phyloP scores from a whole-genome alignment of 2,888 invertebrate species.

The Machimus atricapillus region DNA sequence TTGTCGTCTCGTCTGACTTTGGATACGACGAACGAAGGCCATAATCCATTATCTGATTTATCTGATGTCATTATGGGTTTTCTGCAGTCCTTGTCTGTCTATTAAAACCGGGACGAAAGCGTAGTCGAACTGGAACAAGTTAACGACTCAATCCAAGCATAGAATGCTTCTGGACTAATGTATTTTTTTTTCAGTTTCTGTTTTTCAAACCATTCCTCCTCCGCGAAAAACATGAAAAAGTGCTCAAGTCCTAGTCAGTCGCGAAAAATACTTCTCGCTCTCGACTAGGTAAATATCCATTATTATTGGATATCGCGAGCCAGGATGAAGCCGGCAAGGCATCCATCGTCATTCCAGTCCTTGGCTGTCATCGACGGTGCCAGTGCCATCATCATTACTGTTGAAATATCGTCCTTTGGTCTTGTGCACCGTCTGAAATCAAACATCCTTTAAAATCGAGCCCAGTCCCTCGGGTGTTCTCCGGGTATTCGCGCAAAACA shows the following conservation, averaged over 20 bases:
- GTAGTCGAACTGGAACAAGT: slow-evolving; percentile 10
- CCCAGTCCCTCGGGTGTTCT: neutral
- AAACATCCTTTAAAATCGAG: slow-evolving; percentile 29
- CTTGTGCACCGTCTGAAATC: slow-evolving; percentile 36
- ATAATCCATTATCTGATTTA: slow-evolving; percentile 44
- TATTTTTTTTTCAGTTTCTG: neutral
- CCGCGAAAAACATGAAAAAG: slow-evolving; percentile 35
- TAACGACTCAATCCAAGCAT: slow-evolving; percentile 12
- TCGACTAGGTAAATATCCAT: slow-evolving; percentile 41
- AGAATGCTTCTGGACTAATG: neutral
- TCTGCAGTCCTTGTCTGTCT: slow-evolving; percentile 14
- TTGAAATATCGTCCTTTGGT: slow-evolving; percentile 45
- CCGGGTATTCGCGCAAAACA: neutral
- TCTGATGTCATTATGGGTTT: slow-evolving; percentile 40
- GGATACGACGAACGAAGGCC: neutral
- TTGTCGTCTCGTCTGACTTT: slow-evolving; percentile 6
- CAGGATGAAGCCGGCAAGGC: neutral
- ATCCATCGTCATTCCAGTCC: slow-evolving; percentile 44
- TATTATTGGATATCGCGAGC: slow-evolving; percentile 42
- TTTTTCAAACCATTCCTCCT: neutral
- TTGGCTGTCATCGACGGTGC: slow-evolving; percentile 30
- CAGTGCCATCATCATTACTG: slow-evolving; percentile 42
- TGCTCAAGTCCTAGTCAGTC: slow-evolving; percentile 24
- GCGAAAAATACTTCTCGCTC: neutral
- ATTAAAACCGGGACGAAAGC: slow-evolving; percentile 22